Conservation (phyloP, 2,113 vertebrate species). For the Heliornis fulica region DNA sequence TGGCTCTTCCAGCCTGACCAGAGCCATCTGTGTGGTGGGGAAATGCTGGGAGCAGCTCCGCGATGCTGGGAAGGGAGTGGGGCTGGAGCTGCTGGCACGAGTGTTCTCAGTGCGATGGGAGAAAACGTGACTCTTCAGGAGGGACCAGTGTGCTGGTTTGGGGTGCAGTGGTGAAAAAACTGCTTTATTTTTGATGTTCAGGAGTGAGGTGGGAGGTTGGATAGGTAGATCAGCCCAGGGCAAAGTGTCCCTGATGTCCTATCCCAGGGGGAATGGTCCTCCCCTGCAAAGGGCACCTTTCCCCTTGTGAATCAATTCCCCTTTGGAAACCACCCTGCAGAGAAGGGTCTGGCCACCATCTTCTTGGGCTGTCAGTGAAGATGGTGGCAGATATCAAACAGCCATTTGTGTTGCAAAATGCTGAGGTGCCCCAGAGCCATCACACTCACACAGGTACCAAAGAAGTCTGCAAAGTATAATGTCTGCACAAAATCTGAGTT, state of each 20-base stretch:
- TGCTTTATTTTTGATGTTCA: too few relatives aligned
- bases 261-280: not conserved
- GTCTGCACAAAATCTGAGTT: not conserved
- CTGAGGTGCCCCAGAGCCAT: not conserved
- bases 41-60: not conserved
- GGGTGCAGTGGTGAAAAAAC: not conserved
- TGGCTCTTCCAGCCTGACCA: too few relatives aligned
- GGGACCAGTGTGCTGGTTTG: not conserved
- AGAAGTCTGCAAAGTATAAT: not conserved
- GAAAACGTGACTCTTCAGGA: fast-evolving
- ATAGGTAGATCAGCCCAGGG: not conserved
- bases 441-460: not conserved
- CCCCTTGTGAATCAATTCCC: not conserved
- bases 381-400: not conserved
- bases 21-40: fast-evolving
- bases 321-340: not conserved
- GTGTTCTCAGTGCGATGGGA: fast-evolving
- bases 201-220: not conserved
- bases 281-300: not conserved
- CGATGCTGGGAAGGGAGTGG: not conserved
- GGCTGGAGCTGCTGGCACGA: fast-evolving
- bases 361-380: not conserved
- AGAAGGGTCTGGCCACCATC: fast-evolving
- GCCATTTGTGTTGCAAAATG: not conserved
- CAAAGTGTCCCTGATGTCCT: too few relatives aligned